These are phyloP conservation scores for Grammomys surdaster DNA, from an alignment of 2,113 vertebrate species.

Conservation along the genomic window DNA sequence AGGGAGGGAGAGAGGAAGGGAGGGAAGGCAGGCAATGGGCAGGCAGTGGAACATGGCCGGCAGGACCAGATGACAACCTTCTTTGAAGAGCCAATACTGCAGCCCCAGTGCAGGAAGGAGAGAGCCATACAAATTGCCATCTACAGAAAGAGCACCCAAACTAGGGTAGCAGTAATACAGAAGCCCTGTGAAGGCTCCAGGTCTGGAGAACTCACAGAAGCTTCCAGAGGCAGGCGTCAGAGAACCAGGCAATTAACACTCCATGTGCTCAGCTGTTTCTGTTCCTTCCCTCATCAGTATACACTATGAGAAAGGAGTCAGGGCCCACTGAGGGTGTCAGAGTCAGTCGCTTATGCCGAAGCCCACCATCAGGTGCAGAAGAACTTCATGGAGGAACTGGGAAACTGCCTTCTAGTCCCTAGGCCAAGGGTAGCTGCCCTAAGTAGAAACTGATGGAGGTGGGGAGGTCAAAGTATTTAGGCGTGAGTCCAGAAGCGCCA, in stretches of 20 bases:
- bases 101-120: neutral
- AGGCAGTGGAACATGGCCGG: neutral
- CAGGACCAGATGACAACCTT: neutral
- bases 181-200: neutral
- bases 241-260: neutral
- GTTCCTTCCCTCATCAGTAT: neutral
- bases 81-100: neutral
- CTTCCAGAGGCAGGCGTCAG: neutral
- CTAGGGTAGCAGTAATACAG: too few relatives aligned
- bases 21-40: rapidly evolving
- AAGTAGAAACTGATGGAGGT: neutral
- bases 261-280: rapidly evolving
- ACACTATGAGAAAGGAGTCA: neutral
- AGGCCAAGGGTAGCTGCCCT: neutral
- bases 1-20: neutral
- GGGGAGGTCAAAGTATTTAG: neutral
- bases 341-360: neutral
- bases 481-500: neutral
- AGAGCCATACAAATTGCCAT: neutral
- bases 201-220: neutral
- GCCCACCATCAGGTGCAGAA: neutral
- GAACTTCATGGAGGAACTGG: neutral
- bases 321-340: neutral
- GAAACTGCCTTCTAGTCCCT: neutral
- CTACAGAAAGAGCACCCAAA: neutral